Evolutionary conservation across 2,113 vertebrate genomes (phyloP).

Genomic region (Scopus umbretta): DNA sequence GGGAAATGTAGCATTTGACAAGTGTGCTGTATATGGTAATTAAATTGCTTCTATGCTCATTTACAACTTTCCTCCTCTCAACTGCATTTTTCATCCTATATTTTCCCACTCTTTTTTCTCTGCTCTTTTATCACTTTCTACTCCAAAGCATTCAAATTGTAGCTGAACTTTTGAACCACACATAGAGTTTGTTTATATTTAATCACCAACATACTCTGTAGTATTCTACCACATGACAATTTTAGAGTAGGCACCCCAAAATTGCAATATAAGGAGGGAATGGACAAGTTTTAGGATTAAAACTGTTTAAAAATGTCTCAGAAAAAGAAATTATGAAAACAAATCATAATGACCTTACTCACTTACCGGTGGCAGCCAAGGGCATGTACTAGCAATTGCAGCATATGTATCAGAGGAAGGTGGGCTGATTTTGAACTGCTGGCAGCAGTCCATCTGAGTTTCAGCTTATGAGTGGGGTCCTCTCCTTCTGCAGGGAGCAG

Average conservation of each 20-base stretch:
- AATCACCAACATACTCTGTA: background rate
- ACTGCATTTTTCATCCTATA: constrained; percentile 3
- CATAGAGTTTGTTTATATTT: background rate
- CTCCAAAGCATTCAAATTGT: background rate
- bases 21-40: constrained; percentile 36
- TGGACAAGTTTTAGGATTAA: background rate
- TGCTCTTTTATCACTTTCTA: background rate
- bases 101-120: background rate
- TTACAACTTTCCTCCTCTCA: background rate
- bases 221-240: background rate
- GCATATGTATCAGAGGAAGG: background rate
- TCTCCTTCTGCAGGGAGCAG: background rate
- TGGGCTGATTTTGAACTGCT: background rate
- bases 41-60: constrained; percentile 10
- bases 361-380: background rate
- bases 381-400: background rate
- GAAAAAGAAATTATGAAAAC: background rate
- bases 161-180: constrained; percentile 24
- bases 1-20: constrained; percentile 12
- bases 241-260: background rate
- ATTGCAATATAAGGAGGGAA: background rate
- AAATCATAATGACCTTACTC: background rate
- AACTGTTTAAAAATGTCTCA: background rate
- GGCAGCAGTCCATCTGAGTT: background rate
- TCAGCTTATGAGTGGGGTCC: background rate